Evolutionary conservation across 2,888 invertebrate species (phyloP).

Genomic region (Zaprionus lineosus): DNA sequence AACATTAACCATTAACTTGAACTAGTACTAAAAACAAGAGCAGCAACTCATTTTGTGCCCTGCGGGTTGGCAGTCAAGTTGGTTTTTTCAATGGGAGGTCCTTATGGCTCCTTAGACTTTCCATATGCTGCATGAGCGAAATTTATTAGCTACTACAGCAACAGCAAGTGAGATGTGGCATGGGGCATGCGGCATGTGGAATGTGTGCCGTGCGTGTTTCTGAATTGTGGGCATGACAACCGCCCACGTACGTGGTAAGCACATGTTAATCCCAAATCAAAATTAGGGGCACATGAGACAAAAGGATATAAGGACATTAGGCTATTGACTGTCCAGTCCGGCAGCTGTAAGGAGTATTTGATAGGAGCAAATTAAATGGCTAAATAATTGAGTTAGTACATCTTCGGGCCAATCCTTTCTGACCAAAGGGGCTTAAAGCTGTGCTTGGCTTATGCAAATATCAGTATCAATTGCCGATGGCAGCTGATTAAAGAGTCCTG

Average conservation of each 20-base stretch:
- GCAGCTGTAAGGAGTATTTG: constrained; percentile 6
- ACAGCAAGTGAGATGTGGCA: too few relatives aligned
- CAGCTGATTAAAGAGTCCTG: constrained; percentile 56
- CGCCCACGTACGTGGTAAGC: constrained; percentile 13
- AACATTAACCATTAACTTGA: too few relatives aligned
- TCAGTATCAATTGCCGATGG: constrained; percentile 53
- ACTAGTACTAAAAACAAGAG: constrained; percentile 27
- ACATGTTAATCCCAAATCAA: constrained; percentile 59
- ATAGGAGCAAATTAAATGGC: constrained; percentile 54
- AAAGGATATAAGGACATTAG: constrained; percentile 39
- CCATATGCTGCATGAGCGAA: constrained; percentile 53
- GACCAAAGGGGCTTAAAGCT: constrained; percentile 55
- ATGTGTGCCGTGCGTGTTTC: constrained; percentile 1
- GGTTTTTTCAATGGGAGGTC: constrained; percentile 21
- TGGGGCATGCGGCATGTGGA: too few relatives aligned
- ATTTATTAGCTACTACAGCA: constrained; percentile 66
- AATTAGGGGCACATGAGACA: constrained; percentile 36
- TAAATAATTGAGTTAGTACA: constrained; percentile 69
- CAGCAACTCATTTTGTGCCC: constrained; percentile 31
- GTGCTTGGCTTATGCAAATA: constrained; percentile 32
- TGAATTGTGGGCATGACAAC: not conserved
- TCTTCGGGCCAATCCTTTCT: constrained; percentile 26
- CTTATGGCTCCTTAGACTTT: constrained; percentile 31
- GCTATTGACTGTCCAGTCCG: constrained; percentile 7
- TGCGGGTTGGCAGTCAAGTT: constrained; percentile 26